A percentile compares a stretch with the other conserved stretches of the same genome.
Evolutionary conservation across 2,888 invertebrate species (phyloP).

Genomic region (Habrosyne pyritoides): DNA sequence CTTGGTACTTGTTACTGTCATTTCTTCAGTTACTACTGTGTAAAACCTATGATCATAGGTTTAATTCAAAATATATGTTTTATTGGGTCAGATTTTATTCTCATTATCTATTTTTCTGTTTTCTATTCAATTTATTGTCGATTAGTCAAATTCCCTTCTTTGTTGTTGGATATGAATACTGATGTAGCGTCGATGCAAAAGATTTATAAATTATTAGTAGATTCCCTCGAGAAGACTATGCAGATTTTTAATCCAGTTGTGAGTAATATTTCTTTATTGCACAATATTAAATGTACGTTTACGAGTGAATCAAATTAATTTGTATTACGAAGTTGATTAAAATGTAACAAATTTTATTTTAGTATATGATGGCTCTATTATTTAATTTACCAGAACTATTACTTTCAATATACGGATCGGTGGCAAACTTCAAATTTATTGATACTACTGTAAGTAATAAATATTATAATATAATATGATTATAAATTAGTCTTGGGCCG

Average conservation of each 20-base stretch:
- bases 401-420: conserved; percentile 11
- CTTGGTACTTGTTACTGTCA: not conserved
- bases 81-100: conserved; percentile 15
- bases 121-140: conserved; percentile 18
- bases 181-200: conserved; percentile 11
- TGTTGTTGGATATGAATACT: conserved; percentile 6
- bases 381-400: conserved; percentile 18
- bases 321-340: too few species aligned
- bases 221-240: conserved; percentile 15
- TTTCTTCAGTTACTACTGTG: conserved; percentile 8
- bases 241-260: conserved; percentile 16
- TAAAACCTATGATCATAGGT: conserved; percentile 1
- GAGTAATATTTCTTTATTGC: too few species aligned
- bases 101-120: conserved; percentile 17
- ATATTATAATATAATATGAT: too few species aligned
- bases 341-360: too few species aligned
- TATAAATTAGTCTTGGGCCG: too few species aligned
- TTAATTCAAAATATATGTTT: conserved; percentile 9
- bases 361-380: conserved; percentile 18
- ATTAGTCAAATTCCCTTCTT: conserved; percentile 10
- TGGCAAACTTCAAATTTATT: conserved; percentile 9
- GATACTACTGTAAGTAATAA: not conserved
- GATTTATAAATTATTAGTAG: conserved; percentile 18
- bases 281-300: too few species aligned
- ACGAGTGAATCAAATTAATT: too few species aligned